Conservation (phyloP, 1,140 invertebrate genomes). For the Diabrotica undecimpunctata region DNA sequence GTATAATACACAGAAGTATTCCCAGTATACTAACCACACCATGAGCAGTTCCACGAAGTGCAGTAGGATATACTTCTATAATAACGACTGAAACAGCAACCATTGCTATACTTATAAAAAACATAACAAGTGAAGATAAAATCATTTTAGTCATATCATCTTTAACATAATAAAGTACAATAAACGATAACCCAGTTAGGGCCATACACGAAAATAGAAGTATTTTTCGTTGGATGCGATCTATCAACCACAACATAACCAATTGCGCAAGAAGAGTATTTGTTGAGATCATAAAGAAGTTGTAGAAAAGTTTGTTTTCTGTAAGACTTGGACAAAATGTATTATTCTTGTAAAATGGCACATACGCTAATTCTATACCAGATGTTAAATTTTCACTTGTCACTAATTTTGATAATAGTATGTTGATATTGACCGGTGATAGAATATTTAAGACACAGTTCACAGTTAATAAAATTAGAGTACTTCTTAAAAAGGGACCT, state of each 20-base stretch:
- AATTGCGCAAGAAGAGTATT: conserved; percentile 12
- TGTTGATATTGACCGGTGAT: conserved; percentile 12
- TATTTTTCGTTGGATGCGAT: conserved; percentile 16
- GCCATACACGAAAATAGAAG: conserved; percentile 5
- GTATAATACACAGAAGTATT: conserved; percentile 12
- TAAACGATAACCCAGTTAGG: conserved; percentile 11
- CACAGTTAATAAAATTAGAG: conserved; percentile 5
- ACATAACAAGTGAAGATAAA: conserved; percentile 8
- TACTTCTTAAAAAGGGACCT: conserved; percentile 1
- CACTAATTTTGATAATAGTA: conserved; percentile 16
- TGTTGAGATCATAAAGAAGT: conserved; percentile 8
- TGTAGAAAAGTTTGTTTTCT: conserved; percentile 13
- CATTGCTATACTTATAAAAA: not conserved
- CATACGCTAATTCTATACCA: conserved; percentile 5
- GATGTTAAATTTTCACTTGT: not conserved
- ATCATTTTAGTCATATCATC: conserved; percentile 10
- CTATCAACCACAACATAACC: conserved; percentile 13
- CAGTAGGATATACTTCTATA: conserved; percentile 24
- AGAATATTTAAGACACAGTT: conserved; percentile 17
- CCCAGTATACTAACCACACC: conserved; percentile 16
- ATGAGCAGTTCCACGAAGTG: conserved; percentile 20
- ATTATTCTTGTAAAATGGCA: not conserved
- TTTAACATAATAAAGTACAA: conserved; percentile 15
- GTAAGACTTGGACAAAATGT: conserved; percentile 11
- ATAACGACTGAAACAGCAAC: conserved; percentile 16